Percentiles rank a stretch among this genome's conserved stretches.
Evolutionary conservation across 2,113 vertebrate genomes (phyloP).

Genomic region (Lophius piscatorius): DNA sequence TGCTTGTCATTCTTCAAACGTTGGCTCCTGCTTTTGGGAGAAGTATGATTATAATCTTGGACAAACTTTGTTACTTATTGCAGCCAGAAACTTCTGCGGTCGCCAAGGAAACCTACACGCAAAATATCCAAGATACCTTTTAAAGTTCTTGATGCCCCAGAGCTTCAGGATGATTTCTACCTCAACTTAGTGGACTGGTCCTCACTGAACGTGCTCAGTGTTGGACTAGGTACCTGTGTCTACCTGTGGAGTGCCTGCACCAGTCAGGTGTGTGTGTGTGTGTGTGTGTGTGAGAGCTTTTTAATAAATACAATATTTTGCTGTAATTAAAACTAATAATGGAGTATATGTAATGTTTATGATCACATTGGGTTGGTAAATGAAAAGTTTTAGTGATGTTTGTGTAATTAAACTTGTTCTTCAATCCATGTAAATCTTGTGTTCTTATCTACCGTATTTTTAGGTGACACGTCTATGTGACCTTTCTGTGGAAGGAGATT

Average conservation of each 20-base stretch:
- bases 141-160: constrained; percentile 96
- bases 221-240: constrained; percentile 96
- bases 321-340: no score
- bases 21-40: background rate
- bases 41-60: background rate
- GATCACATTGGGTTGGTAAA: no score
- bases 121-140: constrained; percentile 99
- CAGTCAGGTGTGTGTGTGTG: constrained; percentile 86
- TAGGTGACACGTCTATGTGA: constrained; percentile 97
- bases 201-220: constrained; percentile 95
- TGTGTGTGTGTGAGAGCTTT: no score
- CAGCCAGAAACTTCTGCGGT: constrained; percentile 95
- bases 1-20: background rate
- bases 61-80: constrained; percentile 6
- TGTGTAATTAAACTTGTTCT: background rate
- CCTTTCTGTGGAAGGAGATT: constrained; percentile 97
- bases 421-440: background rate
- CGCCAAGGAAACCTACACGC: constrained; percentile 94
- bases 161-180: constrained; percentile 98
- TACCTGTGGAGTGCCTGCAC: constrained; percentile 99
- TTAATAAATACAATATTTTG: no score
- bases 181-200: constrained; percentile 99
- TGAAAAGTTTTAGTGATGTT: background rate
- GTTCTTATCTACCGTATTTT: background rate
- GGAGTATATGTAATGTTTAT: no score